Evolutionary conservation across 1,140 invertebrate species (phyloP).

Genomic region (Bactericera cockerelli): DNA sequence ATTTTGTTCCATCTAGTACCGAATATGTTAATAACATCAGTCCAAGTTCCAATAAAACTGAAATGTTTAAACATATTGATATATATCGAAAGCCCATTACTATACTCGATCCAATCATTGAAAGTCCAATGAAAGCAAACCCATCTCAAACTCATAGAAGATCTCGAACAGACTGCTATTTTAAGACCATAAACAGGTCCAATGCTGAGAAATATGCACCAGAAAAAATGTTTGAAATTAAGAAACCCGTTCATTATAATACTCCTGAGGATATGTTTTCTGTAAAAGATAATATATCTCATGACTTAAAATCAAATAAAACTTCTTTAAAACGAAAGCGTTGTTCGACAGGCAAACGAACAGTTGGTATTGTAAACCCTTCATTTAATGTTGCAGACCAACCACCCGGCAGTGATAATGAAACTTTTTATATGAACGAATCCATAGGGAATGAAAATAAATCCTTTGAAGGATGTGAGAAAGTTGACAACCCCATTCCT

Average conservation of each 20-base stretch:
- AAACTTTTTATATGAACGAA: slow-evolving; percentile 2
- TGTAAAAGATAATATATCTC: background rate
- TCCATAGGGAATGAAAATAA: background rate
- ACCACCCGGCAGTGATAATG: background rate
- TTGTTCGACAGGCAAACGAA: background rate
- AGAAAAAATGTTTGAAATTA: slow-evolving; percentile 4
- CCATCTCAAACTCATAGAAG: background rate
- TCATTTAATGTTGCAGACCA: background rate
- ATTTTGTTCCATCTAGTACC: background rate
- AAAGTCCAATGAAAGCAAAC: background rate
- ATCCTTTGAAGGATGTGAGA: background rate
- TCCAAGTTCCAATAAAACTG: background rate
- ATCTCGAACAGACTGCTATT: background rate
- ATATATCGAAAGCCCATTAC: background rate
- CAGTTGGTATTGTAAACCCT: background rate
- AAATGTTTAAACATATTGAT: slow-evolving; percentile 9
- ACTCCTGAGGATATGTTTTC: background rate
- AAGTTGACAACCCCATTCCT: no score
- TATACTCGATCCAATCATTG: background rate
- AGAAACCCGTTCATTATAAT: background rate
- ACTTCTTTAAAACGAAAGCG: background rate
- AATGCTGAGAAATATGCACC: background rate
- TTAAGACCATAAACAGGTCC: background rate
- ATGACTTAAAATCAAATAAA: no score
- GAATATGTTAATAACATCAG: no score